These are phyloP conservation scores for Chrysina gloriosa DNA, from an alignment of 2,888 invertebrate genomes.

Conservation along the genomic window DNA sequence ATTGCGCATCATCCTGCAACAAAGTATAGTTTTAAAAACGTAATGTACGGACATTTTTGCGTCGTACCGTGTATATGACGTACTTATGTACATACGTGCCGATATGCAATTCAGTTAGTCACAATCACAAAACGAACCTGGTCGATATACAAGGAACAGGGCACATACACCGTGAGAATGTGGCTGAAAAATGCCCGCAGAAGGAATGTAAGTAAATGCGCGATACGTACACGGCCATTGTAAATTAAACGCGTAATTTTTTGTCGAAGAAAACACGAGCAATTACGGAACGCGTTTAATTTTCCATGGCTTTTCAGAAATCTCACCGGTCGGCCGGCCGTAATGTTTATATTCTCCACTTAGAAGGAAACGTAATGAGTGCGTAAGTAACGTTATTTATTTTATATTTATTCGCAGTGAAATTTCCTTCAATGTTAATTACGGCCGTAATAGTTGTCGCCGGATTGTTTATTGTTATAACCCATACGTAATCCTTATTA, in stretches of 20 bases:
- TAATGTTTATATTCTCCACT: slow-evolving; percentile 52
- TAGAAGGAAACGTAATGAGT: slow-evolving; percentile 56
- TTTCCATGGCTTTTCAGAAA: slow-evolving; percentile 51
- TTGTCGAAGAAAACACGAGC: slow-evolving; percentile 47
- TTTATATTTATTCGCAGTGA: slow-evolving; percentile 61
- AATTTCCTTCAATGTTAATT: slow-evolving; percentile 63
- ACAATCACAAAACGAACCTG: neutral
- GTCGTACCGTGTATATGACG: neutral
- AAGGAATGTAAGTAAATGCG: slow-evolving; percentile 42
- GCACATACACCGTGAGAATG: slow-evolving; percentile 43
- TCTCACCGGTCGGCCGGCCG: slow-evolving; percentile 45
- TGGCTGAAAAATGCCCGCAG: slow-evolving; percentile 41
- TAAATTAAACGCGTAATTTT: slow-evolving; percentile 50
- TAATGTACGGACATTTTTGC: neutral
- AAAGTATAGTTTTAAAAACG: neutral
- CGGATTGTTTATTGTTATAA: slow-evolving; percentile 56
- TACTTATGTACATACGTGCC: slow-evolving; percentile 3
- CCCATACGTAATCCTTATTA: slow-evolving; percentile 47
- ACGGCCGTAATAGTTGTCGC: slow-evolving; percentile 57
- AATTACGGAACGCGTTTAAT: slow-evolving; percentile 50
- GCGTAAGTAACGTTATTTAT: slow-evolving; percentile 59
- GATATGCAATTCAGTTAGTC: slow-evolving; percentile 21
- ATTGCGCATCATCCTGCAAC: too few relatives aligned
- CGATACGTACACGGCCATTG: slow-evolving; percentile 45
- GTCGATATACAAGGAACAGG: slow-evolving; percentile 11